Evolutionary conservation across 2,797 vertebrate species (phyloP), one percentile per base, ranked within the genome.

Genomic region (Brachyalestes nurse): DNA sequence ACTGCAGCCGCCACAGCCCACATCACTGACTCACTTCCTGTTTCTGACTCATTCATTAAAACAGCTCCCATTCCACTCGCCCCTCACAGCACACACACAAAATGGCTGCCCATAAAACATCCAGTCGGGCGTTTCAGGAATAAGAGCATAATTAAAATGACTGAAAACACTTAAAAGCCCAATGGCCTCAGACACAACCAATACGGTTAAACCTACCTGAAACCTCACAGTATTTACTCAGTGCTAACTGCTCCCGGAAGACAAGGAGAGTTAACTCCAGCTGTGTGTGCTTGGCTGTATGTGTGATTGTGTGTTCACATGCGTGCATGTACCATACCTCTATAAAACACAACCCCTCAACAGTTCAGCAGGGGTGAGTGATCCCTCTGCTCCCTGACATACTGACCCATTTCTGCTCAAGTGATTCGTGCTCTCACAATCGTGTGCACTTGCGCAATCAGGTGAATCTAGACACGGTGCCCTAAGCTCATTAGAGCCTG

Each of bases 11-110:
- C 86, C 90, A 88, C 62, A 81, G 87, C 79, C 87, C 66, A 79
- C 86, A 90, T 84, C 86, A 81, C 84, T 92, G 88, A 92, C 89
- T 92, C 90, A 93, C 93, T 95, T 96, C 94, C 92, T 95, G 93
- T 91, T 92, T 86, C 86, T 89, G 91, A 92, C 88, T 93, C 91
- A 92, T 87, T 93, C 90, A 92, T 92, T 90, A 91, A 93, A 93
- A 89, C 89, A 89, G 78, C 90, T 92, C 89, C 84, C 86, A 87
- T 90, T 89, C 86, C 87, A 79, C 85, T 86, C 79, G 88, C 86
- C 80, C 84, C 88, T 88, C 84, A 87, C 82, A 85, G 91, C 88
- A 88, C 62, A 40, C 87, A 89, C 89, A 88, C 91, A 91, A 91
- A 90, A 90, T 87, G 86, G 86, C 86, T 77, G 83, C 82, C 80